Percentiles rank a stretch among this genome's conserved stretches.
phyloP scores from a whole-genome alignment of 2,113 vertebrate genomes.

The Blennius ocellaris region DNA sequence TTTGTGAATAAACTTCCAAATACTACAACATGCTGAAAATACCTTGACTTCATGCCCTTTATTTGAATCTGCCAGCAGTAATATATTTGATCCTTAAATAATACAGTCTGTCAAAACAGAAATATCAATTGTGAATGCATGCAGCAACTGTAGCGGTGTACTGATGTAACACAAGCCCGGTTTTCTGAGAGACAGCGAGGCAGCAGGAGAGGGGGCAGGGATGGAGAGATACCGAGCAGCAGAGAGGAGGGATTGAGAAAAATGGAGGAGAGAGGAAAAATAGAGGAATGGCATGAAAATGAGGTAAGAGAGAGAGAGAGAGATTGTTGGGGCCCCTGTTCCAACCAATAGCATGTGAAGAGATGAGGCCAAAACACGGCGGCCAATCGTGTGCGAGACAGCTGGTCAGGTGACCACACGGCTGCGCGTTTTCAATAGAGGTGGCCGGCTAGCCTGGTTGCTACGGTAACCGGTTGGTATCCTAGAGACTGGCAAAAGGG shows the following conservation, averaged over 20 bases:
- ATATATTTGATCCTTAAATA: no score
- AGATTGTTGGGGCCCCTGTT: conserved; percentile 7
- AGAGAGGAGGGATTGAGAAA: conserved; percentile 3
- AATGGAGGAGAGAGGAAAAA: neutral
- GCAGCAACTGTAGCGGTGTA: conserved; percentile 20
- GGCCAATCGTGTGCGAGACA: conserved; percentile 55
- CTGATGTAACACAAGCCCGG: conserved; percentile 35
- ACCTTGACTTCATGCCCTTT: no score
- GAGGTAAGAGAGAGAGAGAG: conserved; percentile 21
- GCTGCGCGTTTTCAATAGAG: conserved; percentile 50
- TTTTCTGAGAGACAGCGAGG: conserved; percentile 18
- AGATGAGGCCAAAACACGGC: conserved; percentile 49
- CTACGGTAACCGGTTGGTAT: conserved; percentile 75
- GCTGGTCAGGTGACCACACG: conserved; percentile 58
- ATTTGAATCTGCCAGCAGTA: no score
- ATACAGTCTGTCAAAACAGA: neutral
- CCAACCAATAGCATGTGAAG: conserved; percentile 34
- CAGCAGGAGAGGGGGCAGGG: conserved; percentile 16
- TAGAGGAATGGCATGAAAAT: conserved; percentile 28
- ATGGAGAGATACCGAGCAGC: neutral
- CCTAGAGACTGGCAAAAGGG: conserved; percentile 71
- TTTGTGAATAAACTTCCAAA: no score
- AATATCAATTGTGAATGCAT: conserved; percentile 19
- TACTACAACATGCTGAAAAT: no score
- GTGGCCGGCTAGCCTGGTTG: conserved; percentile 66